Percentiles rank a stretch among this genome's conserved stretches.
Conservation (phyloP, 2,113 vertebrate species). For the Oxygymnocypris stewartii region DNA sequence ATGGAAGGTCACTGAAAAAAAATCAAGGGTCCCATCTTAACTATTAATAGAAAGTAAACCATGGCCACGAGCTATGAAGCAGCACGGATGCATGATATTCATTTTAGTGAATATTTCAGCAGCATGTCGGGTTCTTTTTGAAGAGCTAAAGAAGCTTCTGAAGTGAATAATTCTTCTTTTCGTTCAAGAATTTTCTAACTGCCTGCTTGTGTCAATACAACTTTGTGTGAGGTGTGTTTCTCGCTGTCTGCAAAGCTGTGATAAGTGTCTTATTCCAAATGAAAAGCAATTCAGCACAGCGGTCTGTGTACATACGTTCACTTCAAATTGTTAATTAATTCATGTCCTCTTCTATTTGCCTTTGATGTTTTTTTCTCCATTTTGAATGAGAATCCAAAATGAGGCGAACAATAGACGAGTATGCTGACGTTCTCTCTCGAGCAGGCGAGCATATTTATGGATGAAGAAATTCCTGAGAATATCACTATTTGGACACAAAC, state of each 20-base stretch:
- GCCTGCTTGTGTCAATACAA: slow-evolving; percentile 73
- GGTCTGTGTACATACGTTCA: slow-evolving; percentile 71
- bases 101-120: slow-evolving; percentile 64
- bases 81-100: slow-evolving; percentile 65
- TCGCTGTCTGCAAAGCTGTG: slow-evolving; percentile 73
- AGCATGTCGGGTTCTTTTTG: slow-evolving; percentile 61
- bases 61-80: slow-evolving; percentile 56
- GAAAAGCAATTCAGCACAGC: slow-evolving; percentile 76
- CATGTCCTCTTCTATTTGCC: slow-evolving; percentile 64
- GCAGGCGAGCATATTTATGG: slow-evolving; percentile 54
- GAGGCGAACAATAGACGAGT: slow-evolving; percentile 71
- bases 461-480: slow-evolving; percentile 42
- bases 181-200: slow-evolving; percentile 68
- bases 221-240: slow-evolving; percentile 77
- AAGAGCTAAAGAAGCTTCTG: slow-evolving; percentile 73
- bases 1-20: slow-evolving; percentile 10
- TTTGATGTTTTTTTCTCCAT: slow-evolving; percentile 75
- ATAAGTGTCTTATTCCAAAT: slow-evolving; percentile 78
- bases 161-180: slow-evolving; percentile 74
- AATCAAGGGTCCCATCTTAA: not conserved
- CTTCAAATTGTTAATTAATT: slow-evolving; percentile 80
- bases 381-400: slow-evolving; percentile 71
- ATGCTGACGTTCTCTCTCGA: slow-evolving; percentile 60
- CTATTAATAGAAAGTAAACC: slow-evolving; percentile 29
- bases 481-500: slow-evolving; percentile 5